Conservation (phyloP, 1,140 invertebrate species). For the Brachionus rotundiformis region DNA sequence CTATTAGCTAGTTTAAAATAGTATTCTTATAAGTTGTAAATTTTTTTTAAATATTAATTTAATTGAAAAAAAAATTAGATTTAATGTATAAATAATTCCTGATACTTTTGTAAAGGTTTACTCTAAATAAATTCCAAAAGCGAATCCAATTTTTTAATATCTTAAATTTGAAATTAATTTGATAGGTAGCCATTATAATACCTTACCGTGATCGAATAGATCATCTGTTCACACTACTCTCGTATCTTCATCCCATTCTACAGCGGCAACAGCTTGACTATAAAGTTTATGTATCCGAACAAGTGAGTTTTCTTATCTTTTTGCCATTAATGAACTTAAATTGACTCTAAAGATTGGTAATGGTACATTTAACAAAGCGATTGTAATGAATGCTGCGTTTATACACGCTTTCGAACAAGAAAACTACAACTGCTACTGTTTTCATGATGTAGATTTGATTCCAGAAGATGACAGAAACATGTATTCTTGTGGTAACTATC, state of each 20-base stretch:
- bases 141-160: background rate
- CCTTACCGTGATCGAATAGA: constrained; percentile 80
- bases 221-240: constrained; percentile 78
- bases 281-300: constrained; percentile 86
- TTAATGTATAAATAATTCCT: background rate
- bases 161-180: background rate
- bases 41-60: background rate
- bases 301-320: constrained; percentile 64
- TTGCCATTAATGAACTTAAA: background rate
- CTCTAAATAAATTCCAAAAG: background rate
- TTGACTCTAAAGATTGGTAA: constrained; percentile 72
- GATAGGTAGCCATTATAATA: constrained; percentile 76
- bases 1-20: background rate
- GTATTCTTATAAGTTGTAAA: background rate
- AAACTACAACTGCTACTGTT: constrained; percentile 89
- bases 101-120: background rate
- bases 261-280: constrained; percentile 85
- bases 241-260: constrained; percentile 85
- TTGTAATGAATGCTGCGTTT: constrained; percentile 53
- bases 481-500: constrained; percentile 76
- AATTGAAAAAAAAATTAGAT: background rate
- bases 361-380: constrained; percentile 67
- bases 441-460: constrained; percentile 83
- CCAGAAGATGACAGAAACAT: constrained; percentile 53
- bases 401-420: constrained; percentile 64